Evolutionary conservation across 1,140 invertebrate genomes (phyloP), one percentile per base, ranked within the genome.

Genomic region (Anastrepha obliqua): DNA sequence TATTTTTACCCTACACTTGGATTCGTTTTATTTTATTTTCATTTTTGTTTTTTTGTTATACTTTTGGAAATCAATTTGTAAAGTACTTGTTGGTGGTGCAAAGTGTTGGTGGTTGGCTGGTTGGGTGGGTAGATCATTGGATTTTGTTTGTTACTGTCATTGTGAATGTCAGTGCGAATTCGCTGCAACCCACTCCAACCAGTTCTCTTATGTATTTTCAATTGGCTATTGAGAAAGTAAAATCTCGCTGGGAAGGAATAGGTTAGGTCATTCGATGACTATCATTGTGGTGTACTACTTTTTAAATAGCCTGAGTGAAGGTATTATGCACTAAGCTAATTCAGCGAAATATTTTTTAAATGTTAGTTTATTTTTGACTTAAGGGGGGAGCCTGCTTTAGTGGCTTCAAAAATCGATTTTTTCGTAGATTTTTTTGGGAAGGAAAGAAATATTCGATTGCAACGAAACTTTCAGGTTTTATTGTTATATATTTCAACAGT

Each of bases 31-130:
- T 29, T 29, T 29, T 29, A 29, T 8, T 64, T 7, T 20, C 20
- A n/a, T 64, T 64, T 20, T 64, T 6, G 20, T 64, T 29, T 39
- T 11, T 20, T 11, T 29, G 20, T 20, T 65, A 65, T 29, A 42
- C 65, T 70, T 70, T 70, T 13, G 65, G 39, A 70, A 42, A 70
- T 70, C 44, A 7, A 74, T 74, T 74, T 42, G 17, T 47, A 47
- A 29, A n/a, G 44, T 47, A 13, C 44, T 47, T 44, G 67, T 47
- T 74, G 13, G 70, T 29, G 29, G 29, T 29, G 29, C 29, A 29
- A 29, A 29, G 29, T 29, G 29, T 29, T 29, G 29, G 70, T 29
- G 17, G 42, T 17, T 74, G 44, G 42, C 0, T 29, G 29, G 29
- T 29, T 29, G 29, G 29, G 29, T 29, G 29, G 29, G 29, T 1